Evolutionary conservation across 2,797 vertebrate genomes (phyloP).

Genomic region (Poecilia picta): DNA sequence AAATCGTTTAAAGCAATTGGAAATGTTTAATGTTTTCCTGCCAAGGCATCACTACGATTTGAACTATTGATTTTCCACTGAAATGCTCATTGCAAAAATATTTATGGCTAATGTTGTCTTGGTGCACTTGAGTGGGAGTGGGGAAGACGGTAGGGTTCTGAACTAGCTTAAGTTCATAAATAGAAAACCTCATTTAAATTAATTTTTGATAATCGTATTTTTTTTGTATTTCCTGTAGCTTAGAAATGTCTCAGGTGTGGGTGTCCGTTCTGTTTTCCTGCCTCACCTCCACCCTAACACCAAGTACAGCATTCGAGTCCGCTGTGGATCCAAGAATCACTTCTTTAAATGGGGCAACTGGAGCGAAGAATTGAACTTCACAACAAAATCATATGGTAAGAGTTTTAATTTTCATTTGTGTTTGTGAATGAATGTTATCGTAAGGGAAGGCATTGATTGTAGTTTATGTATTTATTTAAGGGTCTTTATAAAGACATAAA

Average conservation of each 20-base stretch:
- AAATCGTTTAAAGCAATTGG: no score
- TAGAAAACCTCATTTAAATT: not conserved
- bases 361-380: constrained; percentile 66
- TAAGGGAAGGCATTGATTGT: no score
- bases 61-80: no score
- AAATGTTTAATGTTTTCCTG: no score
- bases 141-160: no score
- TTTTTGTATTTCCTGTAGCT: not conserved
- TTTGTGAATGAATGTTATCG: no score
- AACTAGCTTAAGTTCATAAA: not conserved
- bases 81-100: no score
- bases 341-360: constrained; percentile 84
- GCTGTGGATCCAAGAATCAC: constrained; percentile 72
- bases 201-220: not conserved
- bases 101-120: not conserved
- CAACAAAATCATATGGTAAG: constrained; percentile 73
- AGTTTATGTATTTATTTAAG: no score
- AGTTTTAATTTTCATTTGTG: not conserved
- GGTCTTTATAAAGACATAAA: no score
- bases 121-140: not conserved
- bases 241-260: constrained; percentile 59
- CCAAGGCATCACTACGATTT: no score
- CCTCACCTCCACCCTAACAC: constrained; percentile 67
- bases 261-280: constrained; percentile 61
- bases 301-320: constrained; percentile 62